Evolutionary conservation across 2,888 invertebrate species (phyloP).

Genomic region (Steinernema hermaphroditum): DNA sequence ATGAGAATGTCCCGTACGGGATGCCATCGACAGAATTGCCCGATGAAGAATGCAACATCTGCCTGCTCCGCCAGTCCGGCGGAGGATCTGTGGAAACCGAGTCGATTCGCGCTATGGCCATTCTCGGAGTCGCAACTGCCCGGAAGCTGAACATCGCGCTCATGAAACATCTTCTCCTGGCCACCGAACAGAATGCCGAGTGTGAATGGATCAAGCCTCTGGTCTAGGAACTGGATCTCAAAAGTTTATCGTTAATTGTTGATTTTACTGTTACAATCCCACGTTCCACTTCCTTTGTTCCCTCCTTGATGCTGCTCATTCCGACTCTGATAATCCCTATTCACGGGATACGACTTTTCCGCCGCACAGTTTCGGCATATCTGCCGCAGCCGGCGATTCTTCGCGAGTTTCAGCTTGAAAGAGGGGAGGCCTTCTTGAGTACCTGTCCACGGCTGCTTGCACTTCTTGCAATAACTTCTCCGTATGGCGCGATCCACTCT

Average conservation of each 20-base stretch:
- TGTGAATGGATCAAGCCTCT: slow-evolving; percentile 17
- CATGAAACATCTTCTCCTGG: slow-evolving; percentile 31
- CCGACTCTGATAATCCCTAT: slow-evolving; percentile 3
- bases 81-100: slow-evolving; percentile 56
- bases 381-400: neutral
- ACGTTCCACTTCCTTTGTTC: too few species aligned
- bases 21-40: slow-evolving; percentile 3
- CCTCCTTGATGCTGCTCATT: slow-evolving; percentile 1
- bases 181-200: neutral
- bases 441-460: slow-evolving; percentile 19
- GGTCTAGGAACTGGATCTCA: neutral
- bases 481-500: neutral
- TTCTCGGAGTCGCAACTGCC: slow-evolving; percentile 37
- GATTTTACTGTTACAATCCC: slow-evolving; percentile 10
- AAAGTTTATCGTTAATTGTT: slow-evolving; percentile 21
- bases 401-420: slow-evolving; percentile 3
- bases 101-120: slow-evolving; percentile 53
- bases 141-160: slow-evolving; percentile 37
- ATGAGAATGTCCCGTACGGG: neutral
- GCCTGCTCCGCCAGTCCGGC: slow-evolving; percentile 36
- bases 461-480: slow-evolving; percentile 20
- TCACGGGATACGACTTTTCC: slow-evolving; percentile 1
- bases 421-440: neutral
- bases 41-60: slow-evolving; percentile 32
- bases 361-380: slow-evolving; percentile 11